These are phyloP conservation scores for Limnephilus auricula DNA, from an alignment of 2,888 invertebrate genomes.

Conservation along the genomic window DNA sequence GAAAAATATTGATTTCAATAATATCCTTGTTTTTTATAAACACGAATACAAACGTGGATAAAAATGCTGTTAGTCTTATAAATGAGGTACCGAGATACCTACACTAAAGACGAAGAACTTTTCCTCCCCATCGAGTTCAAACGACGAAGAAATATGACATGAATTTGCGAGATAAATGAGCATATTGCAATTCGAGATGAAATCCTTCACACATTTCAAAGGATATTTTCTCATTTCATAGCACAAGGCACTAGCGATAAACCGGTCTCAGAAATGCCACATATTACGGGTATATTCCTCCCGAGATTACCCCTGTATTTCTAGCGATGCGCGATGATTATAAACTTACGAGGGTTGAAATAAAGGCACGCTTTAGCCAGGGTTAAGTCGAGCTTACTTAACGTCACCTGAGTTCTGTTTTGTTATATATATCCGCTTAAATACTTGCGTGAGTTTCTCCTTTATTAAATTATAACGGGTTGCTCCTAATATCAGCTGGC, in stretches of 20 bases:
- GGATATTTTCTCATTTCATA: slow-evolving; percentile 11
- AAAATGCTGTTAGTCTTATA: background rate
- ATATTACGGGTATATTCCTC: background rate
- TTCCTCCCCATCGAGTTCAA: background rate
- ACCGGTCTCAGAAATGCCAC: background rate
- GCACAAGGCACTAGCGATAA: background rate
- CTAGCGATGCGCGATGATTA: slow-evolving; percentile 48
- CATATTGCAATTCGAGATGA: slow-evolving; percentile 18
- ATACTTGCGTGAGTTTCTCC: slow-evolving; percentile 14
- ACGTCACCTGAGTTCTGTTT: slow-evolving; percentile 36
- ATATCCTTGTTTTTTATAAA: background rate
- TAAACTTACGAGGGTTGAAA: slow-evolving; percentile 38
- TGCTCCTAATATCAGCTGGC: background rate
- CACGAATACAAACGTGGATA: background rate
- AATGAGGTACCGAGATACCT: background rate
- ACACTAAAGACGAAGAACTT: background rate
- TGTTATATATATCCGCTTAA: slow-evolving; percentile 34
- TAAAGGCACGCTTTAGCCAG: slow-evolving; percentile 20
- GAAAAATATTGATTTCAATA: background rate
- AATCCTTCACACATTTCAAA: slow-evolving; percentile 37
- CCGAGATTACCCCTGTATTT: background rate
- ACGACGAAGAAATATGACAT: background rate
- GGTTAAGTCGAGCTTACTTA: slow-evolving; percentile 45
- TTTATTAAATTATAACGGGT: slow-evolving; percentile 30
- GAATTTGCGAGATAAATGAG: background rate